Evolutionary conservation across 1,140 invertebrate species (phyloP).

Genomic region (Drosophila watanabei): DNA sequence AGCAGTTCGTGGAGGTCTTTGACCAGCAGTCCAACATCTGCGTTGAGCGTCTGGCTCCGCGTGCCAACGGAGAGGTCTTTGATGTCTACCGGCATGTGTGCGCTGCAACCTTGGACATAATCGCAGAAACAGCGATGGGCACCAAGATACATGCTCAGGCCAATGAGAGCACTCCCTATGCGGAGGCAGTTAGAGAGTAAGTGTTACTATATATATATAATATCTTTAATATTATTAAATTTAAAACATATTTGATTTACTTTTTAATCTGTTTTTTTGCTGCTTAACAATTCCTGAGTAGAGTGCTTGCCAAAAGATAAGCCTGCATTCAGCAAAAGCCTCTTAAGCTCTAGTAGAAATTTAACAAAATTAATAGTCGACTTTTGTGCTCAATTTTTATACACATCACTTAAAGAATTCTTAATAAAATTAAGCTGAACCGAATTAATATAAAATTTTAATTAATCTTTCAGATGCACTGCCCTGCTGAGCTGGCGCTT

Average conservation of each 20-base stretch:
- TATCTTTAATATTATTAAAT: not conserved
- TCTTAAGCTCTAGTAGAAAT: not conserved
- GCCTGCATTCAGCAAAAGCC: not conserved
- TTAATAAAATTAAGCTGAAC: too few relatives aligned
- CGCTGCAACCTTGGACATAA: constrained; percentile 81
- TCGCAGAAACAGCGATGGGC: constrained; percentile 94
- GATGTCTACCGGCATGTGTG: constrained; percentile 64
- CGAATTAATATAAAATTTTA: not conserved
- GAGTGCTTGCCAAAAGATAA: not conserved
- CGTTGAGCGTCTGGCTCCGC: constrained; percentile 87
- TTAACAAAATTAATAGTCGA: not conserved
- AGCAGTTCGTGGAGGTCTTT: constrained; percentile 92
- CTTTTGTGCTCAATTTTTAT: not conserved
- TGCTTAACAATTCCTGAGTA: not conserved
- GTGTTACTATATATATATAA: too few relatives aligned
- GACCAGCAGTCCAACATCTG: constrained; percentile 90
- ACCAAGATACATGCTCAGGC: constrained; percentile 90
- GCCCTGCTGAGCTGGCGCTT: constrained; percentile 68
- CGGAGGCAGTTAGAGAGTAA: constrained; percentile 88
- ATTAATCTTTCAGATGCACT: constrained; percentile 47
- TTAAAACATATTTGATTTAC: not conserved
- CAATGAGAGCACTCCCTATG: constrained; percentile 90
- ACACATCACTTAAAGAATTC: not conserved
- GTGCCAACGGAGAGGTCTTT: constrained; percentile 86
- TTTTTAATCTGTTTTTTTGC: not conserved